Base-by-base conservation (phyloP, 2,797 vertebrate genomes). In the Tragelaphus oryx region DNA sequence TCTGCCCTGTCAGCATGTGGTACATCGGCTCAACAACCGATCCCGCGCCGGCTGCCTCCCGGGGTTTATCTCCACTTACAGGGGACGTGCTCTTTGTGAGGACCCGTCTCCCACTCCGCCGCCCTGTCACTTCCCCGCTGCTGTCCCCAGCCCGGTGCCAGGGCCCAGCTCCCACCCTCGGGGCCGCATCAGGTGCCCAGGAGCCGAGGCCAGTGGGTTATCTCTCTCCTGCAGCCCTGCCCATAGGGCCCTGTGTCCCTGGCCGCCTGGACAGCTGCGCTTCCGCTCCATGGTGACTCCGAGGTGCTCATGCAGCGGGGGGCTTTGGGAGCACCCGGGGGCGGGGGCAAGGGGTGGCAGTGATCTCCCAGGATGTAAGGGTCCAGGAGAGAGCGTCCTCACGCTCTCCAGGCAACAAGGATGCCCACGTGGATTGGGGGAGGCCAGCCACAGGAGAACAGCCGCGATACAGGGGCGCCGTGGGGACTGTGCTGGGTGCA, bases 1-100 rank as follows among this genome's bases (percentile, higher is more conserved):
- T 97, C 96, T 96, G 98, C 98, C 98, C 98, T 95, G 97, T 98
- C 98, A 98, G 98, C 98, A 97, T 98, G 98, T 94, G 97, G 98
- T 96, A 97, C 98, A 94, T 91, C 82, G 88, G 96, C 97, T 97
- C 96, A 97, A 98, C 98, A 98, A 97, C 98, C 97, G 98, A 97
- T 98, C 98, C 95, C 84, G 97, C 94, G 96, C 80, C 46, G 74
- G 62, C 86, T 62, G 83, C 71, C 84, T 37, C 54, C 55, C 60
- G 44, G 87, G 97, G 96, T 98, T 99, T 98, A 99, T 99, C 99
- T 97, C 97, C 90, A 62, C 98, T 97, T 91, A 89, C 98, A 98
- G 98, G 98, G 98, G 98, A 98, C 97, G 8, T 20, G 96, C 98
- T 98, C 98, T 98, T 98, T 98, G 98, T 98, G 97, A 97, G 96